Conservation (phyloP, 2,113 vertebrate genomes). For the Bos indicus region DNA sequence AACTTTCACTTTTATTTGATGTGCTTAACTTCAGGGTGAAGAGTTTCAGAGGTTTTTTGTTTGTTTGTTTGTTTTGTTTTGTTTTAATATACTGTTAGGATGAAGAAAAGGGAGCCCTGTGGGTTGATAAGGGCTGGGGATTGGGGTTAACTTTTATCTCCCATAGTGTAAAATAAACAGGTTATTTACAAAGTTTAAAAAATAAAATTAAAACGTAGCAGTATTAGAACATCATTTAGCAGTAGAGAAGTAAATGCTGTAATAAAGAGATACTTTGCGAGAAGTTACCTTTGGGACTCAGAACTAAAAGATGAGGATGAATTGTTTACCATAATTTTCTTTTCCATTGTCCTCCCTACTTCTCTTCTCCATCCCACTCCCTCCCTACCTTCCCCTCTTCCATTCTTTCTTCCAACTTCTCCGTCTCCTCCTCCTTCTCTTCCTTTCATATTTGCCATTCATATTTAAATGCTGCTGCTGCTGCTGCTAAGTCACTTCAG, state of each 20-base stretch:
- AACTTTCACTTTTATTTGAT: not conserved
- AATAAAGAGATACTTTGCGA: not conserved
- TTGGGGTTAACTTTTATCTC: not conserved
- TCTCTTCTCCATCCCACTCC: accelerated
- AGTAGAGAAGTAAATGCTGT: not conserved
- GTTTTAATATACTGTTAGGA: too few relatives aligned
- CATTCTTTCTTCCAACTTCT: not conserved
- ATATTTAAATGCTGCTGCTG: not conserved
- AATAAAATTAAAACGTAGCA: not conserved
- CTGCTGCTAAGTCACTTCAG: too few relatives aligned
- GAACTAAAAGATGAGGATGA: not conserved
- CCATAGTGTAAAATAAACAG: not conserved
- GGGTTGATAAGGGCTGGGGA: too few relatives aligned
- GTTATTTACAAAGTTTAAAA: not conserved
- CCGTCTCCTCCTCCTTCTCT: not conserved
- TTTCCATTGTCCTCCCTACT: not conserved
- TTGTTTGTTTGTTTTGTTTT: not conserved
- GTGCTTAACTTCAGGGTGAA: not conserved
- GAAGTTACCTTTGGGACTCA: not conserved
- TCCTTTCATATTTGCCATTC: not conserved
- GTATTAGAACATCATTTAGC: not conserved
- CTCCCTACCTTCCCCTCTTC: not conserved
- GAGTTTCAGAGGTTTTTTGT: not conserved
- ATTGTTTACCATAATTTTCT: not conserved
- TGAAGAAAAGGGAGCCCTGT: not conserved